Percentiles rank a stretch among this genome's conserved stretches.
Evolutionary conservation across 2,888 invertebrate species (phyloP).

Genomic region (Ptycholaimellus sp.): DNA sequence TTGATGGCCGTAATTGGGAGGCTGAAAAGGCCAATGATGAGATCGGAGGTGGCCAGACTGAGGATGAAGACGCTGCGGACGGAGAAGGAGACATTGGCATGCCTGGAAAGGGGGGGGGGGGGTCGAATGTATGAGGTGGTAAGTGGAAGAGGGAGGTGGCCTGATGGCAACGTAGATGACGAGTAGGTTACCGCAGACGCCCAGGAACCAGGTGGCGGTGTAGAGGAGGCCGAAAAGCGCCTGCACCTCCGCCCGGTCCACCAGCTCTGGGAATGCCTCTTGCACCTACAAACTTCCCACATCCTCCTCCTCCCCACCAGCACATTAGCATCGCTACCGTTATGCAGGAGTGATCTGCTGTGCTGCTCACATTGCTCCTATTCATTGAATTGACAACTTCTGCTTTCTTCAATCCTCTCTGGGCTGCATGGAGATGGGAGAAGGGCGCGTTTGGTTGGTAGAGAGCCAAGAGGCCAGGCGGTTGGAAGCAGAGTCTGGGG

Average conservation of each 20-base stretch:
- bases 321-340: no score
- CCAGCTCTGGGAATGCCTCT: slow-evolving; percentile 9
- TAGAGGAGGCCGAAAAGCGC: slow-evolving; percentile 18
- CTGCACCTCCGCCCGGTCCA: slow-evolving; percentile 10
- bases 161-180: slow-evolving; percentile 19
- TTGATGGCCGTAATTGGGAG: slow-evolving; percentile 21
- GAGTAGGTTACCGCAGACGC: slow-evolving; percentile 17
- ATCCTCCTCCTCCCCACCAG: no score
- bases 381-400: no score
- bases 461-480: no score
- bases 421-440: no score
- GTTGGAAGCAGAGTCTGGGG: no score
- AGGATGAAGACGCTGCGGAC: slow-evolving; percentile 15
- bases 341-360: no score
- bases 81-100: slow-evolving; percentile 6
- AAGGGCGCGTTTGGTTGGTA: no score
- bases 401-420: no score
- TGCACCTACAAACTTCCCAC: no score
- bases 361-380: no score
- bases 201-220: slow-evolving; percentile 16
- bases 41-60: slow-evolving; percentile 11
- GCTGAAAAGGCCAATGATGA: slow-evolving; percentile 15
- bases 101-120: neutral
- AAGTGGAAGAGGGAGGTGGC: neutral
- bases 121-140: no score